A percentile compares a stretch with the other conserved stretches of the same genome.
Evolutionary conservation across 1,140 invertebrate species (phyloP).

Genomic region (Cotesia chilonis): DNA sequence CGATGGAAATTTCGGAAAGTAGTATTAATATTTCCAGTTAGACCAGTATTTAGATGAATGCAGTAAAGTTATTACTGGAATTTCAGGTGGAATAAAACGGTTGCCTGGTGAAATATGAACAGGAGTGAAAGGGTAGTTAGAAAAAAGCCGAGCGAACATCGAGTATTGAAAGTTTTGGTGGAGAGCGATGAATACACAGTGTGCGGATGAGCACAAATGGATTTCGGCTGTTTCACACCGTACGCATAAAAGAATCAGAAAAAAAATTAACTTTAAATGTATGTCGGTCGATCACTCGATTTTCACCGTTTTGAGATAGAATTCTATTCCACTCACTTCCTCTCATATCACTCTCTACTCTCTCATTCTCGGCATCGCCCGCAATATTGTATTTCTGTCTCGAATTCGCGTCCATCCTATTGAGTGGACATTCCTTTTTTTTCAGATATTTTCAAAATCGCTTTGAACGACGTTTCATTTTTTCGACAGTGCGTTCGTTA

Average conservation of each 20-base stretch:
- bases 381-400: too few relatives aligned
- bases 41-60: neutral
- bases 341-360: neutral
- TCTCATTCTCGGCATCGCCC: neutral
- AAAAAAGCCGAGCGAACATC: neutral
- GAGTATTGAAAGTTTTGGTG: neutral
- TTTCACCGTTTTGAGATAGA: neutral
- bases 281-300: slow-evolving; percentile 7
- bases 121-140: neutral
- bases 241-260: slow-evolving; percentile 8
- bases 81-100: too few relatives aligned
- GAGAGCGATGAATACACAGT: neutral
- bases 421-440: neutral
- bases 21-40: neutral
- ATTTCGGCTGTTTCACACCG: slow-evolving; percentile 7
- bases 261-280: neutral
- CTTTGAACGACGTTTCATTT: neutral
- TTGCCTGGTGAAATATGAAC: neutral
- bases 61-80: too few relatives aligned
- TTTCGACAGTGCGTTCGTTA: neutral
- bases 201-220: slow-evolving; percentile 11
- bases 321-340: neutral
- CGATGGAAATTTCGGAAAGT: too few relatives aligned
- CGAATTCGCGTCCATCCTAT: too few relatives aligned
- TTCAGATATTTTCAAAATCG: slow-evolving; percentile 9